Conservation (phyloP, 2,113 vertebrate species). For the Gila orcuttii region DNA sequence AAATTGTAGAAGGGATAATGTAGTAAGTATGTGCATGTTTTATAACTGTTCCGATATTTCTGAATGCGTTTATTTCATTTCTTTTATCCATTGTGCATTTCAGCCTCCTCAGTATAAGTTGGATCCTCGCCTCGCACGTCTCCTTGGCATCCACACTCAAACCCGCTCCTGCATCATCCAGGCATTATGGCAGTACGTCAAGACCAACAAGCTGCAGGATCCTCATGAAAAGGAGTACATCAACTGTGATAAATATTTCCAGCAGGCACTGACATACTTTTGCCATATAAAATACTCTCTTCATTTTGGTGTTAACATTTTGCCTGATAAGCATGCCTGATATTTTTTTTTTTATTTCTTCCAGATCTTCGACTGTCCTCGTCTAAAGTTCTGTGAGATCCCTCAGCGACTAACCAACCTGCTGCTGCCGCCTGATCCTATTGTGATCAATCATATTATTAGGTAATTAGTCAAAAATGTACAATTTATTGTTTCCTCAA, state of each 20-base stretch:
- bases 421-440: slow-evolving; percentile 93
- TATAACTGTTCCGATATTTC: not conserved
- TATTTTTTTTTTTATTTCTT: slow-evolving; percentile 21
- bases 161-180: slow-evolving; percentile 97
- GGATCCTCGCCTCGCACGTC: slow-evolving; percentile 91
- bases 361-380: slow-evolving; percentile 96
- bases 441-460: slow-evolving; percentile 98
- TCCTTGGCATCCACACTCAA: slow-evolving; percentile 96
- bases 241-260: slow-evolving; percentile 98
- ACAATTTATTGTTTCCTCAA: not conserved
- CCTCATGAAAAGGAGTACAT: slow-evolving; percentile 98
- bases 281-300: not conserved
- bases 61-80: not conserved
- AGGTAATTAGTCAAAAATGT: slow-evolving; percentile 75
- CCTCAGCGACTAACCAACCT: slow-evolving; percentile 96
- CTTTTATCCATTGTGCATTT: not conserved
- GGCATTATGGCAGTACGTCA: slow-evolving; percentile 99
- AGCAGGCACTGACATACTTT: slow-evolving; percentile 81
- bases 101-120: slow-evolving; percentile 98
- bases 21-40: not conserved
- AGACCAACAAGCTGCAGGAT: slow-evolving; percentile 97
- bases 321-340: not conserved
- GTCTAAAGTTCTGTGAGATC: slow-evolving; percentile 98
- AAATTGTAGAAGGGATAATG: not conserved
- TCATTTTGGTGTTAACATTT: not conserved